phyloP scores from a whole-genome alignment of 2,113 vertebrate species.

The Microcebus jonahi region DNA sequence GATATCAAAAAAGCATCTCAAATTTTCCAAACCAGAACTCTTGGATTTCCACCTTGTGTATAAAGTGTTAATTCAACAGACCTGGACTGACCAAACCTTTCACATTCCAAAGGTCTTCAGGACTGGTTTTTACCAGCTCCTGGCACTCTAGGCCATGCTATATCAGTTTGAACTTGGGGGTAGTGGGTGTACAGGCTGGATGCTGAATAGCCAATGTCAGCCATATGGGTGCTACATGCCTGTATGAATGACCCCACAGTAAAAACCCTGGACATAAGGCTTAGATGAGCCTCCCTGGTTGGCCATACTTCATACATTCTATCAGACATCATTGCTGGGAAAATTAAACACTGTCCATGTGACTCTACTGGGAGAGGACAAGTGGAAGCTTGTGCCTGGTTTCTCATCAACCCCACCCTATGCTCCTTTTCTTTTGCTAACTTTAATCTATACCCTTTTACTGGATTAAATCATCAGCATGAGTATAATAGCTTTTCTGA shows the following conservation, averaged over 20 bases:
- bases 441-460: background rate
- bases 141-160: background rate
- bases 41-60: background rate
- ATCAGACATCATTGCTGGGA: background rate
- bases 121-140: background rate
- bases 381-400: background rate
- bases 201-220: background rate
- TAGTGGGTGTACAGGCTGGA: background rate
- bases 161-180: background rate
- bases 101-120: background rate
- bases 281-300: background rate
- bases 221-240: background rate
- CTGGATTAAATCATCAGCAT: background rate
- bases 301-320: too few species aligned
- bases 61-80: background rate
- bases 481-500: background rate
- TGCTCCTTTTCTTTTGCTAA: background rate
- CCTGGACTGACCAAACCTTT: background rate
- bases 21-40: background rate
- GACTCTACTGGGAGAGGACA: background rate
- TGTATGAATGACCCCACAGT: background rate
- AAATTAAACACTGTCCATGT: background rate
- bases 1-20: background rate
- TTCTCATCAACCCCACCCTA: background rate
- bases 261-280: background rate